These are phyloP conservation scores for Dusona sp. DNA, from an alignment of 2,888 invertebrate genomes.

Conservation along the genomic window DNA sequence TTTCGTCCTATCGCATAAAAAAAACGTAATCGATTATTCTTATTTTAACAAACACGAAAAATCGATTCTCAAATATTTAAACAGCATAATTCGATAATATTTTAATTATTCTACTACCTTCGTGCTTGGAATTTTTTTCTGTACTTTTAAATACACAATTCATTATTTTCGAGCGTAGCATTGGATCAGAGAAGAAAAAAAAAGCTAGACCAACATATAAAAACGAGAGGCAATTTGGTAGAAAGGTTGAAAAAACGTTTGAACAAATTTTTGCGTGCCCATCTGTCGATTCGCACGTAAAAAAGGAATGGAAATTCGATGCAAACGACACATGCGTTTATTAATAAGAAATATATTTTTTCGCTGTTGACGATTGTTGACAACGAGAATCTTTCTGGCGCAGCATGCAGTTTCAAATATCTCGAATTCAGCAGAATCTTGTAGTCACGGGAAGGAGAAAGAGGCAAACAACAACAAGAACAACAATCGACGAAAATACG, in stretches of 20 bases:
- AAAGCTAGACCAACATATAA: background rate
- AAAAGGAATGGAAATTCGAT: background rate
- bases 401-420: constrained; percentile 84
- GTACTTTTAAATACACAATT: background rate
- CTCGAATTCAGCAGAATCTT: constrained; percentile 35
- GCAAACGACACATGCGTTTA: constrained; percentile 32
- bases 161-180: background rate
- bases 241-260: background rate
- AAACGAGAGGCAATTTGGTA: background rate
- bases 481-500: background rate
- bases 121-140: no score
- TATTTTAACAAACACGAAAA: no score
- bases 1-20: no score
- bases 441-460: constrained; percentile 9
- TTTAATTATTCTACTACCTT: no score
- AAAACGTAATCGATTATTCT: no score
- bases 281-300: background rate
- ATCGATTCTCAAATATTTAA: background rate
- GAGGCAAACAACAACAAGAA: background rate
- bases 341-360: background rate
- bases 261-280: background rate
- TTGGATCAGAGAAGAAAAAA: background rate
- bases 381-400: constrained; percentile 69
- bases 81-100: no score
- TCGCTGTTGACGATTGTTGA: background rate